Evolutionary conservation across 2,888 invertebrate species (phyloP).

Genomic region (Pseudococcus viburni): DNA sequence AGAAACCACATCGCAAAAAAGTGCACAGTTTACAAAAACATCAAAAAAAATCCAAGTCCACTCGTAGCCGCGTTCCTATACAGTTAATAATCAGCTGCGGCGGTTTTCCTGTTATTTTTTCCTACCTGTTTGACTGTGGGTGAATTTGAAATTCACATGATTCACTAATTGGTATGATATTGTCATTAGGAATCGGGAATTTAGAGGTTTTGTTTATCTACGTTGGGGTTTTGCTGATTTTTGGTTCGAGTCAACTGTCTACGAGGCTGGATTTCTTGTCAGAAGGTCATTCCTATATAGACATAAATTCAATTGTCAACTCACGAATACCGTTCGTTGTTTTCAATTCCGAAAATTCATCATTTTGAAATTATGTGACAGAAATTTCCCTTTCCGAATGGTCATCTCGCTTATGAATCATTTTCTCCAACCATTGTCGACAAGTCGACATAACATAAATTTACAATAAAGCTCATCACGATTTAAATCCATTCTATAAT

Average conservation of each 20-base stretch:
- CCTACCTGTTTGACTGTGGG: not conserved
- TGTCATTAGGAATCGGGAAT: not conserved
- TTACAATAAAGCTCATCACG: not conserved
- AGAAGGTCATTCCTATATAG: not conserved
- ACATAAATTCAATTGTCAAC: not conserved
- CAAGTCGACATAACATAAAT: not conserved
- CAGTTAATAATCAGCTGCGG: not conserved
- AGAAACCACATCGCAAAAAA: not conserved
- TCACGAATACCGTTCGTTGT: not conserved
- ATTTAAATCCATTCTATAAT: not conserved
- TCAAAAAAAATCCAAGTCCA: not conserved
- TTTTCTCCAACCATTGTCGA: not conserved
- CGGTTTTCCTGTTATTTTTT: not conserved
- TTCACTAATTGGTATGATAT: not conserved
- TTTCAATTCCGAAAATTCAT: not conserved
- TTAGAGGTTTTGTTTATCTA: not conserved
- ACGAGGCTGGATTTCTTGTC: not conserved
- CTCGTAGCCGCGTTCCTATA: not conserved
- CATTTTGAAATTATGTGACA: conserved; percentile 5
- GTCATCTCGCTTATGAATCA: not conserved
- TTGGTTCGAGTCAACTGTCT: too few species aligned
- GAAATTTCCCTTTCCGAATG: not conserved
- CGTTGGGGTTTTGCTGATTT: too few species aligned
- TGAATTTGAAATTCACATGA: not conserved
- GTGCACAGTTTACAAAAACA: not conserved